A percentile compares a stretch with the other conserved stretches of the same genome.
Conservation (phyloP, 2,113 vertebrate species). For the Todiramphus saurophagus region DNA sequence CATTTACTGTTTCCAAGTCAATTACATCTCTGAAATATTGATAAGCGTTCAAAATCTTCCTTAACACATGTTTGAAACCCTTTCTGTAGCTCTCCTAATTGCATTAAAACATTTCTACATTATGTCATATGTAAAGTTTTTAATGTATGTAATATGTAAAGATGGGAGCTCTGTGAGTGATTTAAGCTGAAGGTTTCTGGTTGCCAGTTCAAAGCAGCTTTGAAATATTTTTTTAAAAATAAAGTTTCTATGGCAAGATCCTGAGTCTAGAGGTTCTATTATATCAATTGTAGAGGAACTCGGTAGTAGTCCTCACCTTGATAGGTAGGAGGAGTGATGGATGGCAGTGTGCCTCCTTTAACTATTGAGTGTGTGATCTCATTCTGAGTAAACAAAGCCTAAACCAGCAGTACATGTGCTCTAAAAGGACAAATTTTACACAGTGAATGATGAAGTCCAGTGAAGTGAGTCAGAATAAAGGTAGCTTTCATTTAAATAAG, state of each 20-base stretch:
- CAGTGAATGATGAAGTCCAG: not conserved
- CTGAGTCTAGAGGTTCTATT: not conserved
- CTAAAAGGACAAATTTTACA: not conserved
- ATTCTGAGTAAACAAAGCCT: not conserved
- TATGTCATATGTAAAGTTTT: not conserved
- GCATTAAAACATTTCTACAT: not conserved
- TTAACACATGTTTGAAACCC: not conserved
- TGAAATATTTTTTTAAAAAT: not conserved
- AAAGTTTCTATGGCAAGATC: not conserved
- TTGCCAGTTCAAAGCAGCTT: not conserved
- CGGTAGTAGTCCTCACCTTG: not conserved
- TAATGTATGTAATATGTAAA: not conserved
- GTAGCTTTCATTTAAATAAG: not conserved
- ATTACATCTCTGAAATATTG: not conserved
- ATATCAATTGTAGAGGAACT: not conserved
- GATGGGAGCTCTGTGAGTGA: not conserved
- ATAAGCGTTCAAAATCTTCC: not conserved
- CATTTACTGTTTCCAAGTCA: constrained; percentile 7
- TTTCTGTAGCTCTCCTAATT: not conserved
- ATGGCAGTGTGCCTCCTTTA: not conserved
- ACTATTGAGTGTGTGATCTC: not conserved
- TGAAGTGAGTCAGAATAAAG: not conserved
- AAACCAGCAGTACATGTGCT: not conserved
- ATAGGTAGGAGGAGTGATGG: not conserved
- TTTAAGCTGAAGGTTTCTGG: not conserved